Percentiles rank a stretch among this genome's conserved stretches.
Evolutionary conservation across 2,113 vertebrate species (phyloP).

Genomic region (Sphaerodactylus townsendi): DNA sequence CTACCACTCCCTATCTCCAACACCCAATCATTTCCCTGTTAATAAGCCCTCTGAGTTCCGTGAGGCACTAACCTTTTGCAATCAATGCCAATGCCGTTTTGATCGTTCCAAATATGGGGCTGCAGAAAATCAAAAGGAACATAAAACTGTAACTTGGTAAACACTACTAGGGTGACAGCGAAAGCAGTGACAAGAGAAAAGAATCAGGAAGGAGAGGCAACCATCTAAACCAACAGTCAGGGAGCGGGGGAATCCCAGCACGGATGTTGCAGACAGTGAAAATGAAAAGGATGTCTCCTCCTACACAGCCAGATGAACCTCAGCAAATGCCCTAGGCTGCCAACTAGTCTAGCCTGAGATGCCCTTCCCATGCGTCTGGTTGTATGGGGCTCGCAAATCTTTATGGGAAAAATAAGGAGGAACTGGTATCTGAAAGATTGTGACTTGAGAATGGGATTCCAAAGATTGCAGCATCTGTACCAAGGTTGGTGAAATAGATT

Average conservation of each 20-base stretch:
- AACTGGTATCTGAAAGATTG: too few species aligned
- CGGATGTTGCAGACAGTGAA: conserved; percentile 53
- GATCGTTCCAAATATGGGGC: conserved; percentile 59
- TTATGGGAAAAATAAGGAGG: conserved; percentile 31
- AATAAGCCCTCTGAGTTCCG: conserved; percentile 48
- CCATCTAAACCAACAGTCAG: conserved; percentile 33
- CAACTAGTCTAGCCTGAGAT: conserved; percentile 34
- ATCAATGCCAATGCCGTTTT: conserved; percentile 63
- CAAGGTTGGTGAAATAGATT: too few species aligned
- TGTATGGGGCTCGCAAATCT: neutral
- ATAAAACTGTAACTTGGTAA: conserved; percentile 61
- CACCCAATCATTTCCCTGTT: conserved; percentile 57
- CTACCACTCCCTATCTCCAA: conserved; percentile 44
- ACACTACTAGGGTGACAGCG: conserved; percentile 62
- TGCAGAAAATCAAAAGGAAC: conserved; percentile 62
- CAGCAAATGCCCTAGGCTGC: conserved; percentile 47
- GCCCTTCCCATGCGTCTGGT: neutral
- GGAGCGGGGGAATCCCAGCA: conserved; percentile 41
- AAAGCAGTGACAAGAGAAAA: conserved; percentile 57
- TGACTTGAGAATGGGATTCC: too few species aligned
- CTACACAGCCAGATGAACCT: conserved; percentile 49
- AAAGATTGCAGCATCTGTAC: too few species aligned
- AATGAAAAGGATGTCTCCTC: conserved; percentile 17
- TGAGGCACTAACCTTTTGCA: conserved; percentile 51
- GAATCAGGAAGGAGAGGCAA: conserved; percentile 32